These are phyloP conservation scores for Psilopogon haemacephalus DNA, from an alignment of 2,113 vertebrate genomes.

Conservation along the genomic window DNA sequence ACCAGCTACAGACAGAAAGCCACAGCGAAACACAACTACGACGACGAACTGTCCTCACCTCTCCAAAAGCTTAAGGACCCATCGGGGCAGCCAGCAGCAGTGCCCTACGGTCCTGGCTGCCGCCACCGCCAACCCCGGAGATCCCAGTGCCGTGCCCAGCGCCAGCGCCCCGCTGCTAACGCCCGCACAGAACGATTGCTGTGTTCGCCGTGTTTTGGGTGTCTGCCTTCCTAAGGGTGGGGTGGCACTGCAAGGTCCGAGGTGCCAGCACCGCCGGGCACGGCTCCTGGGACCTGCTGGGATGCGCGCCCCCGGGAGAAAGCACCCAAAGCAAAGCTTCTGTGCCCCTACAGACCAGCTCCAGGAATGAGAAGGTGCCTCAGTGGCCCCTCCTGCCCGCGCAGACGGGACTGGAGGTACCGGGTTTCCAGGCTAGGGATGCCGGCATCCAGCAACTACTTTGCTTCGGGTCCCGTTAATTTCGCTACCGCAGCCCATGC, in stretches of 20 bases:
- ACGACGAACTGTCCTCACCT: background rate
- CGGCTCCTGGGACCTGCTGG: background rate
- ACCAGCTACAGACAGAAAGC: background rate
- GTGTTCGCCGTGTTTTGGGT: background rate
- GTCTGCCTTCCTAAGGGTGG: rapidly evolving
- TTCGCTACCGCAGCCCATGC: background rate
- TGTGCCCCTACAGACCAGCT: background rate
- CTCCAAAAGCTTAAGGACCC: background rate
- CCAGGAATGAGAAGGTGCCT: background rate
- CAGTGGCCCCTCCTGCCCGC: background rate
- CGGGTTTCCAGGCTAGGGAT: background rate
- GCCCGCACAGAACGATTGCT: background rate
- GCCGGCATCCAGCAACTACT: background rate
- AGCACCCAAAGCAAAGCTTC: background rate
- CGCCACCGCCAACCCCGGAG: background rate
- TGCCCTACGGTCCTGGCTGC: background rate
- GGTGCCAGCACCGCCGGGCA: background rate
- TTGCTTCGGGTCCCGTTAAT: background rate
- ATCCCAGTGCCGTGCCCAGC: background rate
- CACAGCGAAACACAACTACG: background rate
- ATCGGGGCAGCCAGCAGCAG: rapidly evolving
- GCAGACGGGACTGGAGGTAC: background rate
- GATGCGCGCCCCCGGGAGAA: background rate
- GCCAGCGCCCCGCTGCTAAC: rapidly evolving
- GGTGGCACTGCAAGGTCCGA: background rate